A percentile compares a stretch with the other conserved stretches of the same genome.
Conservation (phyloP, 1,140 invertebrate genomes). For the Scaptomyza montana region DNA sequence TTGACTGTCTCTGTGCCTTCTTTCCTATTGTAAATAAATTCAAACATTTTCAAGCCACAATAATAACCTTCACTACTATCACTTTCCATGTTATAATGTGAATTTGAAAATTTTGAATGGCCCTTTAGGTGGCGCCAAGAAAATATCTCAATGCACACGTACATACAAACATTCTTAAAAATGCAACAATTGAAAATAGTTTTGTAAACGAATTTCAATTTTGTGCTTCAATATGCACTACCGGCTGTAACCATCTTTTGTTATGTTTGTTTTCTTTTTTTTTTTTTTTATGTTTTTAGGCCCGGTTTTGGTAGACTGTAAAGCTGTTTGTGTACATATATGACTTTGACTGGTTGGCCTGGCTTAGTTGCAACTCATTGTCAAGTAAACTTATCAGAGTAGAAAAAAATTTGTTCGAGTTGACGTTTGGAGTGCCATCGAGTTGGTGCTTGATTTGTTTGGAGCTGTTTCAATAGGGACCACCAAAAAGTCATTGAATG, state of each 20-base stretch:
- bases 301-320: slow-evolving; percentile 14
- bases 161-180: slow-evolving; percentile 56
- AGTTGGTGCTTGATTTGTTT: slow-evolving; percentile 79
- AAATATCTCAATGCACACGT: slow-evolving; percentile 57
- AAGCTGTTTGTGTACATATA: not conserved
- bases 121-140: slow-evolving; percentile 73
- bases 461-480: slow-evolving; percentile 81
- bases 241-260: slow-evolving; percentile 56
- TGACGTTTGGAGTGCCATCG: slow-evolving; percentile 79
- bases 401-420: slow-evolving; percentile 70
- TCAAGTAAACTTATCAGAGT: slow-evolving; percentile 78
- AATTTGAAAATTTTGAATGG: slow-evolving; percentile 49
- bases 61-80: slow-evolving; percentile 45
- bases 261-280: slow-evolving; percentile 11
- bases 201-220: slow-evolving; percentile 80
- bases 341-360: slow-evolving; percentile 54
- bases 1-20: not conserved
- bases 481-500: slow-evolving; percentile 82
- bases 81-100: slow-evolving; percentile 56
- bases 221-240: slow-evolving; percentile 74
- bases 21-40: not conserved
- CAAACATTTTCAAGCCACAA: not conserved
- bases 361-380: slow-evolving; percentile 81
- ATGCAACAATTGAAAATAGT: slow-evolving; percentile 81
- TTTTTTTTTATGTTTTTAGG: slow-evolving; percentile 5